Evolutionary conservation across 2,888 invertebrate genomes (phyloP), one percentile per base, ranked within the genome.

Genomic region (Agonopterix arenella): DNA sequence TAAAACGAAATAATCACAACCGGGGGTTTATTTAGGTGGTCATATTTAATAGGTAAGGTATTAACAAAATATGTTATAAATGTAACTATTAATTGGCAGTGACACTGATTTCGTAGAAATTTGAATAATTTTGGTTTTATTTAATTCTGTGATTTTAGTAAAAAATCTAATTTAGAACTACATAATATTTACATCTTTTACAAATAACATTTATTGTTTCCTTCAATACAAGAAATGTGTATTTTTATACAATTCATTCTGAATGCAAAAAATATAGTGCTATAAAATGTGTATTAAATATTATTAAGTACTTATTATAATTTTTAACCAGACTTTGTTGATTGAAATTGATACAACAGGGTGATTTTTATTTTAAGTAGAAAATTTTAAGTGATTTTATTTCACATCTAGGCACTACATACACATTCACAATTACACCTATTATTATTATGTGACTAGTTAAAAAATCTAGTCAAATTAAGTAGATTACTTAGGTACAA

Each of bases 391-490:
- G 40, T 40, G 4, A 9, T 4, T 40, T 43, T 11, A 11, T 28
- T 28, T 28, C 28, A 43, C 43, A 43, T 40, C 4, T 13, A 43
- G 10, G 8, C 45, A 50, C 28, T 48, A 61, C 55, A 53, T 40
- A 52, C 61, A 59, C 53, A 57, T 44, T 9, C 44, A 51, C 46
- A 51, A 44, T 45, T 44, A 41, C 38, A 47, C 16, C 57, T 59
- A 64, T 68, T 61, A 64, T 68, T 67, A 73, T 72, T 61, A 70
- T 73, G 66, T 88, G 88, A 88, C 88, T 88, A 88, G 88, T 72
- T 70, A 78, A 77, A 28, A 49, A 74, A 76, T 77, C 86, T 88
- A 88, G 88, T 84, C 88, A 65, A 70, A 67, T 76, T 73, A 77
- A 75, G 73, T 74, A 77, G 70, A 70, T 65, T 40, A 68, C 66